Base-by-base conservation (phyloP, 2,113 vertebrate species). In the Eonycteris spelaea region DNA sequence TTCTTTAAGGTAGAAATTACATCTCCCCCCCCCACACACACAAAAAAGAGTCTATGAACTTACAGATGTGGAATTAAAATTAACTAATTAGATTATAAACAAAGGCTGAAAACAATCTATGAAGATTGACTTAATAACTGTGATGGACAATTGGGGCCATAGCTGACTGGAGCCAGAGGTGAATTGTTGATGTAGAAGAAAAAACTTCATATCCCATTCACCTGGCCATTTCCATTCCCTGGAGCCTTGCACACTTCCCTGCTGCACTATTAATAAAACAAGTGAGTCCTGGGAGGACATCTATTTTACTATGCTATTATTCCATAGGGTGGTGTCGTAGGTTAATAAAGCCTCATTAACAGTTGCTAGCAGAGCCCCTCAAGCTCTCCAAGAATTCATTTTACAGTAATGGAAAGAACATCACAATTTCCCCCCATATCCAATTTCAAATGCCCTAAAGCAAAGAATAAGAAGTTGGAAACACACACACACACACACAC, bases 391-490 rank as follows among this genome's bases (percentile, higher is more conserved):
- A 97, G 68, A 96, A 96, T 97, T 97, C 91, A 97, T 98, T 98
- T 98, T 98, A 98, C 94, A 98, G 68, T 95, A 97, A 98, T 90
- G 84, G 89, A 97, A 95, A 96, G 97, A 98, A 95, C 91, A 95
- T 98, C 86, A 93, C 95, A 96, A 98, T 97, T 98, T 96, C 26
- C 95, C 96, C 96, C 96, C 92, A 95, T 95, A 98, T 98, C 97
- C 97, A 98, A 98, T 98, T 98, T 99, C 97, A 98, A 98, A 98
- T 96, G 97, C 97, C 98, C 98, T 98, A 97, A 83, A 98, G 98
- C 98, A 98, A 97, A 98, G 96, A 97, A 94, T 96, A 95, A 98
- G 97, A 97, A 96, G 96, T 95, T 96, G 75, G 43, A 97, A 63
- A 63, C 59, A 63, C 59, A 59, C 57, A 63, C 51, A 28, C 95